phyloP scores from a whole-genome alignment of 2,797 vertebrate species.

The Acanthurus lineatus region DNA sequence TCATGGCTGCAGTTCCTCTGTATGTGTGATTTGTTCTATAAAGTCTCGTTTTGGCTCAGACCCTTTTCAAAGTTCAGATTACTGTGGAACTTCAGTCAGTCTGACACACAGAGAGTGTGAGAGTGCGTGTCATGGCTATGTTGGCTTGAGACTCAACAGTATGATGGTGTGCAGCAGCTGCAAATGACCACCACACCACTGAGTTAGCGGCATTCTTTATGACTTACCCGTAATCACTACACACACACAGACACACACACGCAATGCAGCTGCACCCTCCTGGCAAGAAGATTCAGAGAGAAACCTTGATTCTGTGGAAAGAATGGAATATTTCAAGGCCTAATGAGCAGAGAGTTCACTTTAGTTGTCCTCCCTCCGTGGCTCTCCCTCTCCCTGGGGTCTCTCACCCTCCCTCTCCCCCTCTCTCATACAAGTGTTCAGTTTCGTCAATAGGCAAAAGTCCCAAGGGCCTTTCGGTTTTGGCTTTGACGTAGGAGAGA shows the following conservation, averaged over 20 bases:
- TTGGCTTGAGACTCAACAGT: slow-evolving; percentile 22
- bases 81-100: neutral
- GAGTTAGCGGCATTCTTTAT: slow-evolving; percentile 58
- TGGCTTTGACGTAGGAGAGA: slow-evolving; percentile 23
- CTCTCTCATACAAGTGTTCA: slow-evolving; percentile 36
- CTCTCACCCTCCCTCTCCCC: neutral
- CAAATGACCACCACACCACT: slow-evolving; percentile 30
- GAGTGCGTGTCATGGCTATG: neutral
- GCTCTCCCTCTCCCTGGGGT: neutral
- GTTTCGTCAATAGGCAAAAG: slow-evolving; percentile 51
- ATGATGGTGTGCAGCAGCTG: slow-evolving; percentile 73
- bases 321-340: slow-evolving; percentile 54
- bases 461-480: slow-evolving; percentile 55
- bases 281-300: slow-evolving; percentile 23
- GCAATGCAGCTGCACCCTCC: slow-evolving; percentile 60
- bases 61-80: neutral
- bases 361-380: slow-evolving; percentile 18
- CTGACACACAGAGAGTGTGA: neutral
- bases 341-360: slow-evolving; percentile 64
- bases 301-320: slow-evolving; percentile 40
- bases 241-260: slow-evolving; percentile 3
- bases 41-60: neutral
- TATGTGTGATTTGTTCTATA: no score
- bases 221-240: slow-evolving; percentile 24
- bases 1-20: no score